Base-by-base conservation (phyloP, 1,140 invertebrate genomes). In the Chymomyza costata region DNA sequence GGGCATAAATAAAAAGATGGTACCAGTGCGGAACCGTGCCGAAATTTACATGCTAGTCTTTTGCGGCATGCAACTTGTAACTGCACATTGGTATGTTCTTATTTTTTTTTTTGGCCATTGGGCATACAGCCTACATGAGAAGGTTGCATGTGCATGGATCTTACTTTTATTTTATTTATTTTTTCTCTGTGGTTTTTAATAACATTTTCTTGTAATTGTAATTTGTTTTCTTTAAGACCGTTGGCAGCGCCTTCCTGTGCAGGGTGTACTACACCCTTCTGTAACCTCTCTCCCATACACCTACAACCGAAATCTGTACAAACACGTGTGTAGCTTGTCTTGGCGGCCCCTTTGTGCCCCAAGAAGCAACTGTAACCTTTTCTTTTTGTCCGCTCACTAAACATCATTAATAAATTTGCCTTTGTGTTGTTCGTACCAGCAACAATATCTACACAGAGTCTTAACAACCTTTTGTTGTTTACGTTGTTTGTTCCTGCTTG, bases 141-240 rank as follows among this genome's bases (percentile, higher is more conserved):
- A 35, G 16, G 14, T 5, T 28, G 40, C 15, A 14, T 14, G 19
- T 54, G 37, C 18, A 53, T 32, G n/a, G n/a, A n/a, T 41, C 31
- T 37, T 38, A 25, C 39, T 43, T 28, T 50, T 35, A 34, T 56
- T 57, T 65, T 65, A 70, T 67, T 71, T 71, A 71, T 71, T 71
- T 73, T 55, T 43, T 40, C 35, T 39, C 21, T 58, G 48, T 69
- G 66, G 48, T 44, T 66, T 81, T 83, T 83, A 83, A 83, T 83
- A 83, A 83, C 73, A 76, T 83, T 83, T 83, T 83, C 81, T 83
- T 83, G 81, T 83, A 83, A 83, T 83, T 83, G 81, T 83, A 83
- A 83, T 83, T 83, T 83, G 68, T 80, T 81, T 82, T 74, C 74
- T 16, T 38, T 34, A 3, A 3, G 8, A 13, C 32, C 32, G 66